These are phyloP conservation scores for Nipponia nippon DNA, from an alignment of 2,113 vertebrate species.

Conservation along the genomic window DNA sequence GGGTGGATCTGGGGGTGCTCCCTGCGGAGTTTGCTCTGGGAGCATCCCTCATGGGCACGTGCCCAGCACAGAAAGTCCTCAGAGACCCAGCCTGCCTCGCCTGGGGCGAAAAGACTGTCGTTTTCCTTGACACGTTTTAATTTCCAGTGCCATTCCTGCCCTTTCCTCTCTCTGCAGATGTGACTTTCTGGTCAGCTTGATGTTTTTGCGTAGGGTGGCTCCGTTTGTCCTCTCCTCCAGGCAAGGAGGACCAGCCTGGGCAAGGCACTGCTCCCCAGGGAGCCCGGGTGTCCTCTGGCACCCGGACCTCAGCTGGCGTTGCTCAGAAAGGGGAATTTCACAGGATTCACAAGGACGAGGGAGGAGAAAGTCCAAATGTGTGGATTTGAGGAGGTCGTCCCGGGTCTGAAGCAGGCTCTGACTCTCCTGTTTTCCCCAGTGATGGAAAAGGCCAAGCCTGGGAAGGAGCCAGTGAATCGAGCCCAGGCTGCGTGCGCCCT, in stretches of 20 bases:
- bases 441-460: neutral
- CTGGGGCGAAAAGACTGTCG: neutral
- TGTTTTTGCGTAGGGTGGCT: fast-evolving
- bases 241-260: too few relatives aligned
- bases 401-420: neutral
- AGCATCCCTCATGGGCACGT: neutral
- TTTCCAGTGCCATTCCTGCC: neutral
- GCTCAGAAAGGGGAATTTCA: neutral
- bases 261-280: neutral
- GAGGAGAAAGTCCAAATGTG: neutral
- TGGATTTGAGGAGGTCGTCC: neutral
- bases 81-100: neutral
- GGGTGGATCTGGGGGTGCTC: neutral
- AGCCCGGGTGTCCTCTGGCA: neutral
- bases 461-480: neutral
- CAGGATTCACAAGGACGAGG: neutral
- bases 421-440: neutral
- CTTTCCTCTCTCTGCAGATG: neutral
- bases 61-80: neutral
- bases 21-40: neutral
- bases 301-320: neutral
- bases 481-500: neutral
- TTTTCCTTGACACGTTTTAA: neutral
- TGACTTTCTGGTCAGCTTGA: neutral
- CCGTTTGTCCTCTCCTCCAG: neutral